Percentiles rank a stretch among this genome's conserved stretches.
These are phyloP conservation scores for Nyctalus aviator DNA, from an alignment of 2,797 vertebrate genomes.

Conservation along the genomic window DNA sequence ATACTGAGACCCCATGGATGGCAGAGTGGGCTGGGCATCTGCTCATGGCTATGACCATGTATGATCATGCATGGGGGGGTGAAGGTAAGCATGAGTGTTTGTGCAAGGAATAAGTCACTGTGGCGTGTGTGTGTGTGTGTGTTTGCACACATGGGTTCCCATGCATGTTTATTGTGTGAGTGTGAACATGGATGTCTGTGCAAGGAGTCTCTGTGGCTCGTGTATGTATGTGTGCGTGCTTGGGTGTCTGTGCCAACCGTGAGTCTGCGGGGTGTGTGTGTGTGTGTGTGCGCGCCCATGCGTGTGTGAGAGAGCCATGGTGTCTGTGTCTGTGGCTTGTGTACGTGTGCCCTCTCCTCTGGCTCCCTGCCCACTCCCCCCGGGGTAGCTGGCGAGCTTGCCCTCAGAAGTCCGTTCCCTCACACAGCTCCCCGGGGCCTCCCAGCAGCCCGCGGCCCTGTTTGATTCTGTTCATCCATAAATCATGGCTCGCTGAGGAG, in stretches of 20 bases:
- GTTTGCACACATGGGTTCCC: neutral
- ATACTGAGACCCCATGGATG: neutral
- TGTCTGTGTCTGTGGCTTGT: neutral
- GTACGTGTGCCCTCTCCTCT: neutral
- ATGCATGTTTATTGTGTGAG: neutral
- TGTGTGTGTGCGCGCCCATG: too few relatives aligned
- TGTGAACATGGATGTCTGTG: neutral
- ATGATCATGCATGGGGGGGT: too few relatives aligned
- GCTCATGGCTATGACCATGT: rapidly evolving
- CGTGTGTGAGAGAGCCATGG: too few relatives aligned
- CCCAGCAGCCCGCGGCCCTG: constrained; percentile 50
- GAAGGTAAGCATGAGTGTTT: too few relatives aligned
- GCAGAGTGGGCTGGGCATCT: neutral
- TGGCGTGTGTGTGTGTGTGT: too few relatives aligned
- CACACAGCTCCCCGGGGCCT: constrained; percentile 60
- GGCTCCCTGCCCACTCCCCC: neutral
- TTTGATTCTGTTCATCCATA: constrained; percentile 80
- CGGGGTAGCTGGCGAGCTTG: constrained; percentile 14
- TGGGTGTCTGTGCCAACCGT: too few relatives aligned
- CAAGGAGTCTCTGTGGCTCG: neutral
- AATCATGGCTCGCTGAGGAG: constrained; percentile 77
- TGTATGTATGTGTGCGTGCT: neutral
- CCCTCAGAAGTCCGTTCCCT: constrained; percentile 65
- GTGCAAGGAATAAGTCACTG: neutral
- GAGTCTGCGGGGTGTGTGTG: neutral